Percentiles rank a stretch among this genome's conserved stretches.
Evolutionary conservation across 1,140 invertebrate species (phyloP).

Genomic region (Drosophila baimaii): DNA sequence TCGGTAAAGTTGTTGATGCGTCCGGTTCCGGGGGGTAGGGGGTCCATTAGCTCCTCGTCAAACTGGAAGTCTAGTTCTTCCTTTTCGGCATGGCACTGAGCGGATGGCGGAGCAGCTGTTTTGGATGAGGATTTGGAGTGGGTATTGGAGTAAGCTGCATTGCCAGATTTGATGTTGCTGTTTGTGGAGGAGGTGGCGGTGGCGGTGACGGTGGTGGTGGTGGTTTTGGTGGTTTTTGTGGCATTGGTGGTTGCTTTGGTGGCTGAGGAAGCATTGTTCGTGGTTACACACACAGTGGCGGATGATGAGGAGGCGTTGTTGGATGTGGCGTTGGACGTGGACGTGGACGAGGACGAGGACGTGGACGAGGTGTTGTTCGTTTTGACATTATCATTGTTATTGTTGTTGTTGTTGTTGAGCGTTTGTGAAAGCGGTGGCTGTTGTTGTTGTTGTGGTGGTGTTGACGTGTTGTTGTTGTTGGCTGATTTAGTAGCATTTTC

Average conservation of each 20-base stretch:
- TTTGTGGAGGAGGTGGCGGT: constrained; percentile 37
- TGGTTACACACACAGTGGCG: constrained; percentile 51
- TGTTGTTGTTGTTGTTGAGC: constrained; percentile 70
- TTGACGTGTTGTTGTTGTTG: constrained; percentile 65
- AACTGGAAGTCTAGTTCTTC: constrained; percentile 98
- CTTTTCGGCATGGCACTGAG: constrained; percentile 86
- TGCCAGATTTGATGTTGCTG: constrained; percentile 68
- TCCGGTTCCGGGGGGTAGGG: constrained; percentile 87
- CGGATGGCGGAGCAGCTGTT: constrained; percentile 77
- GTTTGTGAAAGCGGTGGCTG: constrained; percentile 77
- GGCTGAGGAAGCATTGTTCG: constrained; percentile 49
- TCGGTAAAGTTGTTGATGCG: constrained; percentile 92
- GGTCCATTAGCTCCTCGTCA: constrained; percentile 95
- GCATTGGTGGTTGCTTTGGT: constrained; percentile 47
- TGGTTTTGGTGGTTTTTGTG: constrained; percentile 30
- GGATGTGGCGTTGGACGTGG: constrained; percentile 60
- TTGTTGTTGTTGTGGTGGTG: constrained; percentile 72
- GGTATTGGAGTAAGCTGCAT: constrained; percentile 74
- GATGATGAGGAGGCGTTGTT: constrained; percentile 70
- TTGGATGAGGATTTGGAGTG: constrained; percentile 81
- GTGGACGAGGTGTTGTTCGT: constrained; percentile 61
- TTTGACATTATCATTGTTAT: constrained; percentile 65
- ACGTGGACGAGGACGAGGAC: constrained; percentile 50
- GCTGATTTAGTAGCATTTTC: constrained; percentile 82
- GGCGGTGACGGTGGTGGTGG: constrained; percentile 29